Conservation (phyloP, 2,888 invertebrate species). For the Oscheius sp. region DNA sequence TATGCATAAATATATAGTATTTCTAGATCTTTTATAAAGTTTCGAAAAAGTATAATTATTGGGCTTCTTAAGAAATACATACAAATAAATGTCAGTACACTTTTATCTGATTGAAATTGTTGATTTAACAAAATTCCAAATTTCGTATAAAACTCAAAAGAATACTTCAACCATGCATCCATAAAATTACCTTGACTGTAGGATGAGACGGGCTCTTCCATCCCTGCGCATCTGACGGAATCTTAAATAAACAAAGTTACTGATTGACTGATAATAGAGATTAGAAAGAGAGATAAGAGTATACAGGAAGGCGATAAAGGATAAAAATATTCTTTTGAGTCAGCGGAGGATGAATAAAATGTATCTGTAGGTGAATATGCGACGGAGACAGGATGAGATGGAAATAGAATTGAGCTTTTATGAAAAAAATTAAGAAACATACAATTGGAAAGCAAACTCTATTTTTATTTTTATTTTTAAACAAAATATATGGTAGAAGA, state of each 20-base stretch:
- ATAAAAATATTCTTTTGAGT: neutral
- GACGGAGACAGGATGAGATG: too few relatives aligned
- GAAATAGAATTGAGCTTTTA: neutral
- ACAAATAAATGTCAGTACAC: too few relatives aligned
- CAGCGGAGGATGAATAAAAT: neutral
- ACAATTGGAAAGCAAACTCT: neutral
- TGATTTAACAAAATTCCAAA: too few relatives aligned
- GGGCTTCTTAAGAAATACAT: too few relatives aligned
- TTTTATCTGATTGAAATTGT: too few relatives aligned
- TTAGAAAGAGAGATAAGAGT: neutral
- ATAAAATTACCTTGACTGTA: constrained; percentile 3
- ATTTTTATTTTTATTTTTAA: neutral
- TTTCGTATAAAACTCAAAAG: too few relatives aligned
- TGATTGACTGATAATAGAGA: neutral
- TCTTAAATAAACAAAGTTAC: neutral
- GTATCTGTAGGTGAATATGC: neutral
- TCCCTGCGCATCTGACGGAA: constrained; percentile 14
- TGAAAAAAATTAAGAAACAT: neutral
- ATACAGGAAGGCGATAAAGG: neutral
- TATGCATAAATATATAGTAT: too few relatives aligned
- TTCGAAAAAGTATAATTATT: too few relatives aligned
- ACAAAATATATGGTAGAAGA: neutral
- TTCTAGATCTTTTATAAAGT: too few relatives aligned
- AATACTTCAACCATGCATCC: too few relatives aligned
- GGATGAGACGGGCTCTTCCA: neutral